Evolutionary conservation across 2,888 invertebrate species (phyloP), one percentile per base, ranked within the genome.

Genomic region (Drosophila glabriapex): DNA sequence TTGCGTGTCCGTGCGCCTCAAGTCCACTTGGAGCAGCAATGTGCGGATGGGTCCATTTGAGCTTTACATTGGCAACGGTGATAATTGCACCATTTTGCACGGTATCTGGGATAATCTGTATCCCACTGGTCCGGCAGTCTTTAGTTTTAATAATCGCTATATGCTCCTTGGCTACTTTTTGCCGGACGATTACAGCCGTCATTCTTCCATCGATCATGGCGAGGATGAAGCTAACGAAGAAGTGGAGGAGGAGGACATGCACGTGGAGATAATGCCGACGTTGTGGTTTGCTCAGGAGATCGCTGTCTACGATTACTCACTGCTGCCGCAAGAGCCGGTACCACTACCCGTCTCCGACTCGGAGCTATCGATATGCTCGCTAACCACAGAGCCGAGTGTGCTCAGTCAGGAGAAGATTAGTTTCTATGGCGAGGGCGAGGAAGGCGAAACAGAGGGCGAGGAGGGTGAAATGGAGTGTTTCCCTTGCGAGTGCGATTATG

Each of bases 21-120:
- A 95, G 94, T 97, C 96, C 53, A 97, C 95, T 55, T 97, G 96
- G 98, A 95, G 94, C 80, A 95, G 95, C 87, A 97, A 97, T 33
- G 94, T 94, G 39, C 97, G 96, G 93, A 95, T 95, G 91, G 97
- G 96, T 46, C 95, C 96, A 0, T 97, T 96, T 0, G 96, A 97
- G 91, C 93, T 97, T 3, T 95, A 96, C 58, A 95, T 96, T 80
- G 95, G 95, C 0, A 93, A 95, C 12, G 95, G 95, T 65, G 95
- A 96, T 33, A 91, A 84, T 46, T 82, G 78, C 71, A 87, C 79
- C 4, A 81, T 90, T 14, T 96, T 95, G 82, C 96, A 97, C 85
- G 97, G 97, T 0, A 94, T 94, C 9, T 97, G 97, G 96, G 94
- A 95, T 65, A 94, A 94, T 72, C 95, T 96, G 41, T 94, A 95